Percentiles rank a stretch among this genome's conserved stretches.
These are phyloP conservation scores for Actinia equina DNA, from an alignment of 64 coral and sea anemone genomes.

Conservation along the genomic window DNA sequence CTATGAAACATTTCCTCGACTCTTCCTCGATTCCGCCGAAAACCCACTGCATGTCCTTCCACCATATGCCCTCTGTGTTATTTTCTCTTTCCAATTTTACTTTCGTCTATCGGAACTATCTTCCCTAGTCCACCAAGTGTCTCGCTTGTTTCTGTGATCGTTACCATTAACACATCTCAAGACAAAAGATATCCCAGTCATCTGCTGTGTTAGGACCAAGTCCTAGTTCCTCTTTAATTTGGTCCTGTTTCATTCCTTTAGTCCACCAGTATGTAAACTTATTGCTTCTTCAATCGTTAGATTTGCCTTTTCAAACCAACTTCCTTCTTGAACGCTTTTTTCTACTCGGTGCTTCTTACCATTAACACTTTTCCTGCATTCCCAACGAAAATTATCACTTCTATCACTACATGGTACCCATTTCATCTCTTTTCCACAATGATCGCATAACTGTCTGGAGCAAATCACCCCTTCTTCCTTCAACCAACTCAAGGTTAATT, in stretches of 20 bases:
- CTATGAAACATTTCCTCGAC: too few relatives aligned
- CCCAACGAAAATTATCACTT: neutral
- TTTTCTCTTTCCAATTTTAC: constrained; percentile 35
- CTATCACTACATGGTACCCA: neutral
- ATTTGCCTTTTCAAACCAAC: too few relatives aligned
- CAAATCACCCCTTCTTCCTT: neutral
- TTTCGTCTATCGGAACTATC: constrained; percentile 32
- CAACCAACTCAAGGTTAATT: neutral
- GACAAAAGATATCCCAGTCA: constrained; percentile 13
- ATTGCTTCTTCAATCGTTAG: too few relatives aligned
- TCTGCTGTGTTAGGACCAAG: neutral
- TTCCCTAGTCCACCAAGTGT: neutral
- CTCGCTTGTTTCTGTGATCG: neutral
- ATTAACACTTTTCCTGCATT: neutral
- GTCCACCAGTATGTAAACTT: too few relatives aligned
- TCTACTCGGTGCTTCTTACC: neutral
- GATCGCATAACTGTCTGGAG: neutral
- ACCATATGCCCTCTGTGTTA: constrained; percentile 35
- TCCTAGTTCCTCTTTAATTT: neutral
- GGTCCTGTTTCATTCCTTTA: too few relatives aligned
- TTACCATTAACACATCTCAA: neutral
- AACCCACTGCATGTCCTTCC: constrained; percentile 18
- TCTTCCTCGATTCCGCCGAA: too few relatives aligned
- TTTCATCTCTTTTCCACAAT: neutral
- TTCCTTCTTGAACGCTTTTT: too few relatives aligned